A percentile compares a stretch with the other conserved stretches of the same genome.
Conservation (phyloP, 2,113 vertebrate species). For the Orientallactaga bullata region DNA sequence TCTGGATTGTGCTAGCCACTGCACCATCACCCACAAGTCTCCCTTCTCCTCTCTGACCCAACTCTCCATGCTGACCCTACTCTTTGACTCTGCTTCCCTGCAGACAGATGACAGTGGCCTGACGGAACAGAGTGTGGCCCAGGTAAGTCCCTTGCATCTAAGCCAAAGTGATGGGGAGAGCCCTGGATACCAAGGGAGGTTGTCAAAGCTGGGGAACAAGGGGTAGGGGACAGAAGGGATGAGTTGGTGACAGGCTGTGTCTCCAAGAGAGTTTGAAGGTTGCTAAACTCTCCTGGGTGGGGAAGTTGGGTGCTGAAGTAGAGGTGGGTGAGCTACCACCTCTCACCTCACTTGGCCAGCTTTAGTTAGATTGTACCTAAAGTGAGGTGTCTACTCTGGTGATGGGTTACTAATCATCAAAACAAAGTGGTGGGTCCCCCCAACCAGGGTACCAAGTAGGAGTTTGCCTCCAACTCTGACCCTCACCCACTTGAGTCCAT, state of each 20-base stretch:
- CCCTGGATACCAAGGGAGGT: background rate
- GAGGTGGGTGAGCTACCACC: background rate
- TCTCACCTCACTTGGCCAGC: background rate
- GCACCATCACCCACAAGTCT: background rate
- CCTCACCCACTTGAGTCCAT: background rate
- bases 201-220: background rate
- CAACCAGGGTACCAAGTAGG: background rate
- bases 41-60: background rate
- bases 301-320: background rate
- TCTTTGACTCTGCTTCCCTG: background rate
- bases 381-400: background rate
- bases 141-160: constrained; percentile 83
- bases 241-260: background rate
- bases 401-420: background rate
- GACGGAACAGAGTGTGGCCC: constrained; percentile 90
- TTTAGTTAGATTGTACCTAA: background rate
- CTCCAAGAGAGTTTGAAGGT: background rate
- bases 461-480: background rate
- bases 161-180: background rate
- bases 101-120: constrained; percentile 89
- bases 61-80: background rate
- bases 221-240: background rate
- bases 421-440: too few relatives aligned
- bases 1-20: background rate
- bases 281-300: background rate